Base-by-base conservation (phyloP, 2,797 vertebrate genomes). In the Lagorchestes hirsutus region DNA sequence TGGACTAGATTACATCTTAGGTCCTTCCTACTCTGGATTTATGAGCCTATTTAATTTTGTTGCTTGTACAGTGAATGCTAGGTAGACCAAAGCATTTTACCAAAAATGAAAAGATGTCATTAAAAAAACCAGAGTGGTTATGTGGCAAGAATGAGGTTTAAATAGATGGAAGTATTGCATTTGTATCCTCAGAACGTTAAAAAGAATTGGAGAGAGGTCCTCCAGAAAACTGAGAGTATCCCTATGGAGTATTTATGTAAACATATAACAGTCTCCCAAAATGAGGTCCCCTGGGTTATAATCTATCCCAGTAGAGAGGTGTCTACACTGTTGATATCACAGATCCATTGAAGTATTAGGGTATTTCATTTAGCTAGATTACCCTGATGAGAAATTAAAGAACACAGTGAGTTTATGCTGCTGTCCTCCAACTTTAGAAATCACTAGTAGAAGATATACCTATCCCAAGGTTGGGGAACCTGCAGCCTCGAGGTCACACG, bases 401-500 rank as follows among this genome's bases (percentile, higher is more conserved):
- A 82, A 82, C 18, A 46, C 22, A 46, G 40, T 82, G 0, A 40
- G 0, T 46, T 46, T 82, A 82, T 82, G 74, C 22, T 82, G n/a
- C 22, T 24, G n/a, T 10, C 2, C 29, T 46, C 40, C 29, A 82
- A 5, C 34, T n/a, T 67, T 67, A 34, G 62, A 67, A 31, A 67
- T 34, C 62, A 90, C 93, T 93, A 93, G 56, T 82, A 82, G 93
- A 34, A 93, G 92, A 97, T 91, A 40, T 9, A 1, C 46, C 57
- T 95, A 94, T 91, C 91, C 57, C 52, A 24, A 18, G 22, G 55
- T 18, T 56, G 55, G 55, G 18, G 55, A 18, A 56, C 3, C 55
- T 55, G 16, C 16, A 18, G 16, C 55, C 55, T 55, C 18, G 55
- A 55, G 55, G 55, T 55, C 4, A 55, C 55, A 55, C 22, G 16